Percentiles rank a stretch among this genome's conserved stretches.
Conservation (phyloP, 2,113 vertebrate genomes). For the Sula dactylatra region DNA sequence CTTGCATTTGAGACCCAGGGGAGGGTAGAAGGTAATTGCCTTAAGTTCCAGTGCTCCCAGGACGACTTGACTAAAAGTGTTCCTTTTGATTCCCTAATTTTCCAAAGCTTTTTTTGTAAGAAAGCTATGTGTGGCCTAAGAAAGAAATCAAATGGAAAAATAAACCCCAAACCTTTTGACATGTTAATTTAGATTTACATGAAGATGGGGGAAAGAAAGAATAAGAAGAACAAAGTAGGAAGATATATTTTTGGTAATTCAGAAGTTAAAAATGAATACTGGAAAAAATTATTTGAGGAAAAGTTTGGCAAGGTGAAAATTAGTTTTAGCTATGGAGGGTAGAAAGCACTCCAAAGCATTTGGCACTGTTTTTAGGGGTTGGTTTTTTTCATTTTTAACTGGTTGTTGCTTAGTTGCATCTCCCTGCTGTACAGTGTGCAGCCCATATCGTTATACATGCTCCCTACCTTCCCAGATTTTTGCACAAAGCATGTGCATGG, state of each 20-base stretch:
- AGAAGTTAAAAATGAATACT: not conserved
- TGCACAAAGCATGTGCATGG: not conserved
- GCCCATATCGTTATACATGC: fast-evolving
- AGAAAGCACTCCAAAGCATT: not conserved
- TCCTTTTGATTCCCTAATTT: not conserved
- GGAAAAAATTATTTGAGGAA: not conserved
- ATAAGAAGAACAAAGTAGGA: not conserved
- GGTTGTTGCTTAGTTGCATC: not conserved
- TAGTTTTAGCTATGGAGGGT: not conserved
- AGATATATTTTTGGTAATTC: not conserved
- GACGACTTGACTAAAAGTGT: not conserved
- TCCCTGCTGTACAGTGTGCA: not conserved
- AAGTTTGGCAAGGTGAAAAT: not conserved
- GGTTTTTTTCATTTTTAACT: not conserved
- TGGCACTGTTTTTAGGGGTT: not conserved
- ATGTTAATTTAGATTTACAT: not conserved
- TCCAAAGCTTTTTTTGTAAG: not conserved
- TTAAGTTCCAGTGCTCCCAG: not conserved
- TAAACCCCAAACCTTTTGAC: not conserved
- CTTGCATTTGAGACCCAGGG: not conserved
- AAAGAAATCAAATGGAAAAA: not conserved
- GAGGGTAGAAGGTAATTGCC: not conserved
- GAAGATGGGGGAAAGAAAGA: not conserved
- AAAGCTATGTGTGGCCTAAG: not conserved
- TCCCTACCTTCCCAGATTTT: not conserved